Base-by-base conservation (phyloP, 2,113 vertebrate species). In the Sisor rabdophorus region DNA sequence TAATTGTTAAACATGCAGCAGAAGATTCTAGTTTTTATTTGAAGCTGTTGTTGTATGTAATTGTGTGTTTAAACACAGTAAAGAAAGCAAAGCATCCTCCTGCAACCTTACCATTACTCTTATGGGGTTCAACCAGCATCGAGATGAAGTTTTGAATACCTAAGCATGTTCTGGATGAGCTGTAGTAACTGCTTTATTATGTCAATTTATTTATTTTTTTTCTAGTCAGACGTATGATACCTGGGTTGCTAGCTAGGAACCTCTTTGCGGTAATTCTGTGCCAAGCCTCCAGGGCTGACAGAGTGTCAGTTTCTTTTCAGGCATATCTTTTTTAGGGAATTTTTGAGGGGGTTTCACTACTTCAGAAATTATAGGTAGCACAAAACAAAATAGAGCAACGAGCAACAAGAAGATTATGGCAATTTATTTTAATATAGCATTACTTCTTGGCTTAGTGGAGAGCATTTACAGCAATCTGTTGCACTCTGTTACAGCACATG, bases 281-380 rank as follows among this genome's bases (percentile, higher is more conserved):
- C n/a, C 12, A 50, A 28, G 65, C 65, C 24, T 67, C 6, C 17
- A 67, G 56, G 17, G 22, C 19, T 67, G 74, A 65, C 50, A 65
- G 44, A 0, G 17, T 54, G 30, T 10, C 15, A 65, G 61, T 20
- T 26, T 75, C 30, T 44, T 9, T 67, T 75, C 44, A 67, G 24
- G 50, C 17, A 65, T n/a, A 52, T 69, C 65, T 40, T 69, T 9
- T 50, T 52, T 16, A 52, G 65, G 65, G 24, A 68, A 28, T 28
- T 68, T 54, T 75, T 63, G n/a, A n/a, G n/a, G n/a, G n/a, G n/a
- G n/a, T 7, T n/a, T 26, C 17, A 73, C 40, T 50, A 47, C 55
- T 59, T 59, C 17, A 61, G n/a, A 73, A 60, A 48, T 28, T 73
- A 44, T 40, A 73, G 55, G 32, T 60, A 48, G 32, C n/a, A 44